phyloP scores from a whole-genome alignment of 2,888 invertebrate species.

The Philereme transversata region DNA sequence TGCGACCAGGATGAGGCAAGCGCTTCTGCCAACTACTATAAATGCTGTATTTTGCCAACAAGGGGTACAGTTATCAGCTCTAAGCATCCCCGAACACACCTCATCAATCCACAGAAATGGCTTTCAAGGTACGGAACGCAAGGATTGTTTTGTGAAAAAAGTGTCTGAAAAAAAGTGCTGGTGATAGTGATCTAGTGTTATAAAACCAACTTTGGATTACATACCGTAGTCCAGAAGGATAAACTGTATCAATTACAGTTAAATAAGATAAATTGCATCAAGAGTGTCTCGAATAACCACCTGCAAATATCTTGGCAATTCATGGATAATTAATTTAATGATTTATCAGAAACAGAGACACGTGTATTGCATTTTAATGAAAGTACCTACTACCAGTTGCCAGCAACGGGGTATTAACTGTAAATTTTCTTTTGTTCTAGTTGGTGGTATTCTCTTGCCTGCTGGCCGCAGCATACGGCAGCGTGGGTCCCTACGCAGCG shows the following conservation, averaged over 20 bases:
- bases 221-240: background rate
- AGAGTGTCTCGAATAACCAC: constrained; percentile 9
- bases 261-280: constrained; percentile 7
- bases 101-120: constrained; percentile 65
- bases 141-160: constrained; percentile 44
- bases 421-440: constrained; percentile 52
- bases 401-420: background rate
- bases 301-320: constrained; percentile 16
- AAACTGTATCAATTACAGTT: constrained; percentile 8
- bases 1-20: constrained; percentile 80
- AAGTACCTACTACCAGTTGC: background rate
- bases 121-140: constrained; percentile 72
- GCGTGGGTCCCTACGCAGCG: constrained; percentile 59
- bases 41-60: constrained; percentile 65
- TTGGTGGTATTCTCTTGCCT: constrained; percentile 73
- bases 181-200: constrained; percentile 28
- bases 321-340: constrained; percentile 16
- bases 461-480: constrained; percentile 62
- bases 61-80: constrained; percentile 74
- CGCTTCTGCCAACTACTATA: constrained; percentile 65
- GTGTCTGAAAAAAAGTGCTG: constrained; percentile 38
- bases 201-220: constrained; percentile 12
- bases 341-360: constrained; percentile 15
- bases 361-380: constrained; percentile 22
- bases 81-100: constrained; percentile 70